Base-by-base conservation (phyloP, 30 jellyfish, hydroid and myxozoan species). In the Cassiopea xamachana region DNA sequence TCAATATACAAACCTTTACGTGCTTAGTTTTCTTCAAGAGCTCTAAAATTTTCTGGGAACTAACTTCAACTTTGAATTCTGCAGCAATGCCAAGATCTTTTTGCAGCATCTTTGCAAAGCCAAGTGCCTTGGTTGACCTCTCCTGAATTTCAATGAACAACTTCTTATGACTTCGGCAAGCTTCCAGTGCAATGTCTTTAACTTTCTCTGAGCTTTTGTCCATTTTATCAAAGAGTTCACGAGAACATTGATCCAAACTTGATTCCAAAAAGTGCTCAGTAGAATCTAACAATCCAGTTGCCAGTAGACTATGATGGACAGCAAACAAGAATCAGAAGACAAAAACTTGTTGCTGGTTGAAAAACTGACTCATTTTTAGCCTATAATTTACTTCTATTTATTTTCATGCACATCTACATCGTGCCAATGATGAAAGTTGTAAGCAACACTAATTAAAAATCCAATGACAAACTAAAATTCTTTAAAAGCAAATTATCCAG, bases 81-180 rank as follows among this genome's bases (percentile, higher is more conserved):
- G 98, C 98, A n/a, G 99, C 97, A 14, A 96, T 96, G 69, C 99
- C 99, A 18, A 96, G 87, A 89, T 96, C 99, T 76, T 96, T 96
- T 49, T 92, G 98, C 27, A 96, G 96, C 98, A 96, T 78, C 44
- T 92, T 96, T 55, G 98, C 98, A 80, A 96, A 96, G 16, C 98
- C 99, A 55, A 96, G 95, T 14, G 97, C 99, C 88, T 96, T 96
- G n/a, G 97, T 77, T 7, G 98, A 83, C 62, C 98, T 69, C 60
- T 92, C 97, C 19, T 97, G 69, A 39, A 89, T 87, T 77, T 96
- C 99, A 51, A 92, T 96, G 86, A 92, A 84, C 48, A 96, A 43
- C 62, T 73, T 79, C 82, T 92, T 96, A 77, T 87, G 94, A 71
- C 92, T 88, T 46, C 98, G 77, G 82, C 97, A 92, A 16, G 91